Conservation (phyloP, 2,888 invertebrate genomes). For the Norana najaformis region DNA sequence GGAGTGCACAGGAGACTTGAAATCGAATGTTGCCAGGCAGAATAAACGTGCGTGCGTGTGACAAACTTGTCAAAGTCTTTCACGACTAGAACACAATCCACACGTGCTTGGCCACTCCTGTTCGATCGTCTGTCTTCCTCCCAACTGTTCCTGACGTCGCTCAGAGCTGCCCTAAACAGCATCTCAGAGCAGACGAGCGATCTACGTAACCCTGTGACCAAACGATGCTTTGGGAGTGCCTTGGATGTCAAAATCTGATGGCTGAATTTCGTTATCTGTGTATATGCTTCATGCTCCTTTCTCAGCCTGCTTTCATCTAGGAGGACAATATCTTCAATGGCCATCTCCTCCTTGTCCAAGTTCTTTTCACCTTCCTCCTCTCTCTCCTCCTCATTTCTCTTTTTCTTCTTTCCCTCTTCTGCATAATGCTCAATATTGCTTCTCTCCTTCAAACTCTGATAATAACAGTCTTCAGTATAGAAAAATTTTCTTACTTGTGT, state of each 20-base stretch:
- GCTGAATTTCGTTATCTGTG: background rate
- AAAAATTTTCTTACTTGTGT: too few relatives aligned
- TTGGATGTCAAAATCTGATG: background rate
- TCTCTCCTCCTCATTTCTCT: background rate
- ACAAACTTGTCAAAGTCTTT: background rate
- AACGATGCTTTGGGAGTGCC: background rate
- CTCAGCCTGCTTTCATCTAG: background rate
- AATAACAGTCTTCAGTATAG: too few relatives aligned
- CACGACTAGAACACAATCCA: background rate
- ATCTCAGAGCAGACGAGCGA: constrained; percentile 5
- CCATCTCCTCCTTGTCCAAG: background rate
- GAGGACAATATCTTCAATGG: background rate
- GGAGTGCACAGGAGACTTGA: background rate
- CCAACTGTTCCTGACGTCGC: background rate
- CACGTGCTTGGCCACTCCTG: background rate
- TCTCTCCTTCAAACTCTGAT: too few relatives aligned
- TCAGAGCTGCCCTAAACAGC: background rate
- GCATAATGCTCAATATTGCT: background rate
- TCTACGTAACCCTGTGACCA: background rate
- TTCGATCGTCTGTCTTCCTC: background rate
- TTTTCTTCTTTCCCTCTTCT: background rate
- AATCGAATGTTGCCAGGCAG: background rate
- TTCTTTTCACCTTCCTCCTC: background rate
- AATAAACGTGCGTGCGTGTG: background rate
- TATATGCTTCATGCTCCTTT: background rate